Percentiles rank a stretch among this genome's conserved stretches.
Conservation (phyloP, 1,140 invertebrate genomes). For the Pseudomyrmex gracilis region DNA sequence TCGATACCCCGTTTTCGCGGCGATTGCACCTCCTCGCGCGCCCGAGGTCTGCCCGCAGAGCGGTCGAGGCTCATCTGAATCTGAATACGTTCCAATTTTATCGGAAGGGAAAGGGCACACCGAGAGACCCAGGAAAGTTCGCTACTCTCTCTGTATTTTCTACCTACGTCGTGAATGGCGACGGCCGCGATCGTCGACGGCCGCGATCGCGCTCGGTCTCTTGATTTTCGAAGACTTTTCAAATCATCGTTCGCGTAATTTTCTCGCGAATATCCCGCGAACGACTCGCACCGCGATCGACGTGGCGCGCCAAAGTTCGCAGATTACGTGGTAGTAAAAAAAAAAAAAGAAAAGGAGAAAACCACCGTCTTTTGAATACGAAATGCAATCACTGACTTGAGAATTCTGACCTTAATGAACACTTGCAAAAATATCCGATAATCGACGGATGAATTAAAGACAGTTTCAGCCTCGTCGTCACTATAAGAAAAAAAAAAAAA, state of each 20-base stretch:
- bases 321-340: neutral
- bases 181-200: too few species aligned
- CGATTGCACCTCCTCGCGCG: neutral
- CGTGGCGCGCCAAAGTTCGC: neutral
- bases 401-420: constrained; percentile 2
- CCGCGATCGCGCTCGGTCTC: too few species aligned
- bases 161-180: constrained; percentile 3
- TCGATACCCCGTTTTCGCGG: constrained; percentile 30
- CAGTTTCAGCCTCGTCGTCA: neutral
- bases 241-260: neutral
- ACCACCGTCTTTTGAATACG: neutral
- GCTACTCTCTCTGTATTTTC: constrained; percentile 37
- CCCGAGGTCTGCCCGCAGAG: neutral
- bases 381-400: constrained; percentile 1
- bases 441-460: neutral
- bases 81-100: constrained; percentile 68
- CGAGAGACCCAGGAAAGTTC: constrained; percentile 45
- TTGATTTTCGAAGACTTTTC: neutral
- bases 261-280: constrained; percentile 14
- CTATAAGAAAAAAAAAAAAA: neutral
- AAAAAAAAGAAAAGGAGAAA: neutral
- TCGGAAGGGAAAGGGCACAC: neutral
- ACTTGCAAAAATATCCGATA: neutral
- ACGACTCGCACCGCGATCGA: neutral
- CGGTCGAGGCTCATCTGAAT: constrained; percentile 65